Evolutionary conservation across 2,113 vertebrate genomes (phyloP).

Genomic region (Myiagra hebetior): DNA sequence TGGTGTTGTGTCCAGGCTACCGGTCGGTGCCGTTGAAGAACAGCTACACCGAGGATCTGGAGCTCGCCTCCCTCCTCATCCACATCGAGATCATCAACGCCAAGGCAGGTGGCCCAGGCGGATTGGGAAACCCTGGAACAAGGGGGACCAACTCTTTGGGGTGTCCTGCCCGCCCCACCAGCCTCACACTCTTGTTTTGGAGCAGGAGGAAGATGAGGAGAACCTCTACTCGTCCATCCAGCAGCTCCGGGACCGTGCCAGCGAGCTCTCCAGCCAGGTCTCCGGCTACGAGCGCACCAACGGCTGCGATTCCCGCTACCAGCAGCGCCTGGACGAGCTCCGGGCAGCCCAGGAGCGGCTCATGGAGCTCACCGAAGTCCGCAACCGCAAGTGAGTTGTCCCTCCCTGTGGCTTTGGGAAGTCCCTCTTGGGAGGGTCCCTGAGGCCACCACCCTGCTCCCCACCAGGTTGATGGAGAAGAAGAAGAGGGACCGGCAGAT

Average conservation of each 20-base stretch:
- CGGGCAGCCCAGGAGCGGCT: conserved; percentile 80
- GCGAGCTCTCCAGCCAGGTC: conserved; percentile 81
- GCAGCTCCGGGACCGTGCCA: conserved; percentile 82
- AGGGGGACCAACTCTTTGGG: too few species aligned
- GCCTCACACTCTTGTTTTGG: neutral
- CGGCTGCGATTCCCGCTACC: conserved; percentile 78
- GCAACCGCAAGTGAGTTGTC: conserved; percentile 78
- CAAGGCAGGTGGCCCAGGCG: conserved; percentile 63
- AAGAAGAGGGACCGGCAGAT: conserved; percentile 83
- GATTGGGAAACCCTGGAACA: neutral
- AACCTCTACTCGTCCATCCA: conserved; percentile 87
- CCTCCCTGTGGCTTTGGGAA: fast-evolving
- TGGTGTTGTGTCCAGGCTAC: conserved; percentile 71
- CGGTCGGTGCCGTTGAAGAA: conserved; percentile 81
- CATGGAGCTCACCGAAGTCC: conserved; percentile 82
- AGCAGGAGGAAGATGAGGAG: conserved; percentile 86
- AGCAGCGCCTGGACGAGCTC: conserved; percentile 83
- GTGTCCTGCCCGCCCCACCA: neutral
- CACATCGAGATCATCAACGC: conserved; percentile 86
- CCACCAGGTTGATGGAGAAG: conserved; percentile 80
- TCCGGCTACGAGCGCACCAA: conserved; percentile 80
- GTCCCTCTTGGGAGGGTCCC: neutral
- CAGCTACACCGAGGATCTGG: conserved; percentile 85
- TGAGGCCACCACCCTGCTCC: neutral
- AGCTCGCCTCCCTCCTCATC: conserved; percentile 80